Evolutionary conservation across 2,888 invertebrate species (phyloP), one percentile per base, ranked within the genome.

Genomic region (Lepetodrilus schrolli): DNA sequence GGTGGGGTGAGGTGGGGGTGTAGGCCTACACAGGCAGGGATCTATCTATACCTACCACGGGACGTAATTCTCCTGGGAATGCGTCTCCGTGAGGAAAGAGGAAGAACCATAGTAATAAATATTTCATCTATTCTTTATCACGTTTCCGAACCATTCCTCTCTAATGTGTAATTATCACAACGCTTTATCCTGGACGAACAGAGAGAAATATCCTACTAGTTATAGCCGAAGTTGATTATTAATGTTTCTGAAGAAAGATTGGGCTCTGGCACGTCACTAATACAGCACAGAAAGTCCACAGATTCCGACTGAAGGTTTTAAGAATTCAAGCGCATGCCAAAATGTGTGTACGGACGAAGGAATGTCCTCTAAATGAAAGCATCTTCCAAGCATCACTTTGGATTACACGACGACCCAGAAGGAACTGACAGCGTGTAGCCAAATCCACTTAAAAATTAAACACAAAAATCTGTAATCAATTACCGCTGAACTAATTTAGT

Each of bases 281-380:
- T 58, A 58, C n/a, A 34, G 26, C 58, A 58, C 58, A 30, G 17
- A 48, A 21, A 43, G 17, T 58, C 58, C 34, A 30, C 34, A 58
- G 58, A 58, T 58, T 26, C 34, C 34, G 8, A 30, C 30, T 58
- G 26, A 34, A 58, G 58, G 26, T 58, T 58, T 58, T 58, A 58
- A 58, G 30, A 30, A 30, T 58, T 58, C 58, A 58, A 17, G 58
- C 30, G 58, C 23, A 58, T 58, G 58, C 58, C 30, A 58, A 58
- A 58, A 58, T 58, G 58, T 58, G 58, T 58, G 58, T 58, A 34
- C 26, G 34, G 34, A 58, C 13, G 58, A 58, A 21, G 58, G 58
- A 58, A 58, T 58, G 26, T 34, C 34, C 13, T 58, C 58, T 34
- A 34, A 4, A 21, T 30, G 26, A 23, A 51, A 30, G 58, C 34